Evolutionary conservation across 2,888 invertebrate species (phyloP).

Genomic region (Tetheella fluctuosa): DNA sequence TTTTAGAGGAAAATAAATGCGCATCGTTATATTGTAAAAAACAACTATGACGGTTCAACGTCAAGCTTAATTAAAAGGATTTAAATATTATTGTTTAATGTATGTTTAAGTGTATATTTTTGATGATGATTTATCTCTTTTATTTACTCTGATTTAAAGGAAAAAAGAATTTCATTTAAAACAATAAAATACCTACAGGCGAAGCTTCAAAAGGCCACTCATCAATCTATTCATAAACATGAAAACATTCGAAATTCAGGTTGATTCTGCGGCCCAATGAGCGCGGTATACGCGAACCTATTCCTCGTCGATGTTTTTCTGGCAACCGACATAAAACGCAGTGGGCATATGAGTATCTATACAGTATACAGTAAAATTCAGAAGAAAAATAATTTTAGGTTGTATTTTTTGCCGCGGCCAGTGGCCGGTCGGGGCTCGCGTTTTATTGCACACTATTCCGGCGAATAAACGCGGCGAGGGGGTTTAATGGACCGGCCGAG

Average conservation of each 20-base stretch:
- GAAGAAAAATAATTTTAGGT: conserved; percentile 73
- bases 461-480: conserved; percentile 72
- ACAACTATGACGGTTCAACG: conserved; percentile 12
- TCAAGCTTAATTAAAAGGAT: conserved; percentile 1
- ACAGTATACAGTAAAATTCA: conserved; percentile 48
- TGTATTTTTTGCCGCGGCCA: conserved; percentile 75
- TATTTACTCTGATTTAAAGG: neutral
- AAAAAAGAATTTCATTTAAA: conserved; percentile 32
- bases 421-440: conserved; percentile 68
- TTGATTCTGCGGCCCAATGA: conserved; percentile 33
- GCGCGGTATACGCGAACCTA: conserved; percentile 32
- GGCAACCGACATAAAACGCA: conserved; percentile 29
- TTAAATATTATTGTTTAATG: conserved; percentile 1
- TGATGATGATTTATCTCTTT: neutral
- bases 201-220: conserved; percentile 31
- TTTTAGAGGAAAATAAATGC: conserved; percentile 42
- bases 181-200: conserved; percentile 26
- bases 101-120: neutral
- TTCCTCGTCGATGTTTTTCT: conserved; percentile 32
- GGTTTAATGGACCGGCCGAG: conserved; percentile 70
- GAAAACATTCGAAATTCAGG: conserved; percentile 48
- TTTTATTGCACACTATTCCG: conserved; percentile 82
- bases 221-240: conserved; percentile 37
- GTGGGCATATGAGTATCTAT: conserved; percentile 35
- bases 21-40: conserved; percentile 14